These are phyloP conservation scores for Chaetodon auriga DNA, from an alignment of 2,113 vertebrate species.

Conservation along the genomic window DNA sequence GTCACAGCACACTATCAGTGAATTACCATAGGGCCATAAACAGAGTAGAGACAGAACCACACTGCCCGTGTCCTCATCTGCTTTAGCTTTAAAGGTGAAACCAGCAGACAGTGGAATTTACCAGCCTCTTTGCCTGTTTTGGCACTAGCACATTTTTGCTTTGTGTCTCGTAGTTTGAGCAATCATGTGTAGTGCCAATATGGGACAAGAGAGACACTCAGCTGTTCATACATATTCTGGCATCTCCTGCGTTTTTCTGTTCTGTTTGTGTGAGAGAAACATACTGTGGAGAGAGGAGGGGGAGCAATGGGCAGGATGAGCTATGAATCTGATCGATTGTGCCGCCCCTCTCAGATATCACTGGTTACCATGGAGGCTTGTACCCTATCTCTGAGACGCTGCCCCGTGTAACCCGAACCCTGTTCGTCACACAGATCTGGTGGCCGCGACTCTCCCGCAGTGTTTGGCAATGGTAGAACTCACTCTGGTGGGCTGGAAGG, in stretches of 20 bases:
- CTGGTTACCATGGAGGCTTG: slow-evolving; percentile 61
- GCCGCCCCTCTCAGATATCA: slow-evolving; percentile 58
- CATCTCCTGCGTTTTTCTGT: neutral
- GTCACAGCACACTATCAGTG: slow-evolving; percentile 98
- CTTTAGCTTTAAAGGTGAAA: neutral
- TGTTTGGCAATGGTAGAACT: slow-evolving; percentile 99
- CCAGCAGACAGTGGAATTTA: neutral
- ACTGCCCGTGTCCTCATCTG: slow-evolving; percentile 2
- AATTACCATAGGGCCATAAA: slow-evolving; percentile 99
- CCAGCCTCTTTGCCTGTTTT: slow-evolving; percentile 91
- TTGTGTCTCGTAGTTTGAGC: slow-evolving; percentile 89
- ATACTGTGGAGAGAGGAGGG: neutral
- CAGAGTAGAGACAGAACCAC: slow-evolving; percentile 99
- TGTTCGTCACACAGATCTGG: slow-evolving; percentile 28
- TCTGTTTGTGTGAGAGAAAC: slow-evolving; percentile 3
- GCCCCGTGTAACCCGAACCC: slow-evolving; percentile 65
- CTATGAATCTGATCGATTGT: slow-evolving; percentile 59
- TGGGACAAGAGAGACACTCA: slow-evolving; percentile 88
- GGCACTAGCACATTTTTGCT: slow-evolving; percentile 99
- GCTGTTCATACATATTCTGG: slow-evolving; percentile 7
- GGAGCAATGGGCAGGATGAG: slow-evolving; percentile 6
- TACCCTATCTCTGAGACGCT: slow-evolving; percentile 36
- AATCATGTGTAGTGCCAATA: slow-evolving; percentile 99
- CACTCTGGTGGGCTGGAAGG: slow-evolving; percentile 98
- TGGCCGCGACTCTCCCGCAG: slow-evolving; percentile 81